Conservation (phyloP, 2,113 vertebrate genomes). For the Phyllopteryx taeniolatus region DNA sequence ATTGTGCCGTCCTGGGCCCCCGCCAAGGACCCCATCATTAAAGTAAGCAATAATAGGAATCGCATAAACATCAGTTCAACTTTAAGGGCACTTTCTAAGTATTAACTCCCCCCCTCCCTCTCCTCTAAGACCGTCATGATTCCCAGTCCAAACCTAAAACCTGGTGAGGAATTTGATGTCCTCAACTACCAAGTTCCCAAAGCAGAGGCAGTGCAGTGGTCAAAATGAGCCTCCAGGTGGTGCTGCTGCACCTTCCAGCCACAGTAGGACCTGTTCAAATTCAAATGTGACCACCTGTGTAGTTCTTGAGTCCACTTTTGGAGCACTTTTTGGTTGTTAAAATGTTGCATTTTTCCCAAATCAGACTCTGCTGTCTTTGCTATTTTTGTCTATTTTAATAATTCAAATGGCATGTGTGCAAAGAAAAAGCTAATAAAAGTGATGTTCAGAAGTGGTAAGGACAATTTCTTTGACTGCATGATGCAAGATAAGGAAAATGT, state of each 20-base stretch:
- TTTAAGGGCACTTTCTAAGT: no score
- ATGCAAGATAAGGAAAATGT: constrained; percentile 50
- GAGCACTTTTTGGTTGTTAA: constrained; percentile 12
- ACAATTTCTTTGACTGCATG: constrained; percentile 56
- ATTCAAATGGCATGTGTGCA: background rate
- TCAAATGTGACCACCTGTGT: no score
- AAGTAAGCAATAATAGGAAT: constrained; percentile 70
- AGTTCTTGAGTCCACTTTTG: background rate
- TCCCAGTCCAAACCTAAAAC: constrained; percentile 77
- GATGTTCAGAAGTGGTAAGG: constrained; percentile 25
- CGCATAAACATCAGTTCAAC: background rate
- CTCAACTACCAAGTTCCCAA: constrained; percentile 59
- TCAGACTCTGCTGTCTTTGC: background rate
- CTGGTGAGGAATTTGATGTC: constrained; percentile 73
- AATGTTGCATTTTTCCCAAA: background rate
- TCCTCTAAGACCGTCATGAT: constrained; percentile 82
- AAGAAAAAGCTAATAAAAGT: constrained; percentile 28
- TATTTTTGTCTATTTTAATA: background rate
- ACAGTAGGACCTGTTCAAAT: background rate
- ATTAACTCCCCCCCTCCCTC: constrained; percentile 31
- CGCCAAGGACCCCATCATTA: constrained; percentile 84
- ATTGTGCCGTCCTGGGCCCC: constrained; percentile 78
- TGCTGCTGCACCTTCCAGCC: background rate
- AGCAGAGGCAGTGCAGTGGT: constrained; percentile 59
- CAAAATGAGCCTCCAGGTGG: constrained; percentile 51